Evolutionary conservation across 2,113 vertebrate genomes (phyloP).

Genomic region (Notiomystis cincta): DNA sequence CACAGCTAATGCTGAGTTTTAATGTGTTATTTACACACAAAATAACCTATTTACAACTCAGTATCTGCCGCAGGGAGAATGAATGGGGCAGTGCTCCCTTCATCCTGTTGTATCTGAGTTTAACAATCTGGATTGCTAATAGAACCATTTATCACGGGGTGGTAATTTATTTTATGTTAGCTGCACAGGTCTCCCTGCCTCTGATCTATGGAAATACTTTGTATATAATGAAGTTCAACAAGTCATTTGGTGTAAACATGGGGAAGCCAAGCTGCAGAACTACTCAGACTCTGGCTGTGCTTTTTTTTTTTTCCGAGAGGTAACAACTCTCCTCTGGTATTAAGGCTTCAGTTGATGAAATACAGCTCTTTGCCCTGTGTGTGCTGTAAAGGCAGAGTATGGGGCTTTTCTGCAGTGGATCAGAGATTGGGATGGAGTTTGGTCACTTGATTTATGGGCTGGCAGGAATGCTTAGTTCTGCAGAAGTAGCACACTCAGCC

Average conservation of each 20-base stretch:
- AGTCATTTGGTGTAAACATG: constrained; percentile 52
- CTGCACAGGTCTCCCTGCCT: constrained; percentile 79
- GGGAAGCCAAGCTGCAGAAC: constrained; percentile 46
- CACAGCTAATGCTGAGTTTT: constrained; percentile 93
- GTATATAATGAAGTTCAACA: constrained; percentile 73
- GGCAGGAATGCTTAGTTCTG: constrained; percentile 3
- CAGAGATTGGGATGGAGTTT: not conserved
- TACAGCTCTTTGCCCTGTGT: not conserved
- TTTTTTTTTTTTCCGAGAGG: not conserved
- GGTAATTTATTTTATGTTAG: constrained; percentile 84
- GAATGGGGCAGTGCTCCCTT: constrained; percentile 83
- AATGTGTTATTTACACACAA: constrained; percentile 99
- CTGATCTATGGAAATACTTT: constrained; percentile 84
- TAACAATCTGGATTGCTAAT: constrained; percentile 99
- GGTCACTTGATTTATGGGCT: constrained; percentile 50
- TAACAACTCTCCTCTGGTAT: constrained; percentile 25
- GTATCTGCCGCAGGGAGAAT: constrained; percentile 80
- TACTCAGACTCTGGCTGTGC: not conserved
- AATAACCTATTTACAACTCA: constrained; percentile 92
- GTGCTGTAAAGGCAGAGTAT: constrained; percentile 8
- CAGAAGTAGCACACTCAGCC: constrained; percentile 50
- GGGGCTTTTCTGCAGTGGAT: constrained; percentile 15
- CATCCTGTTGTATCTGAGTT: constrained; percentile 90
- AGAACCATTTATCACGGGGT: constrained; percentile 96
- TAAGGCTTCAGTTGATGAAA: constrained; percentile 44